A percentile compares a stretch with the other conserved stretches of the same genome.
Evolutionary conservation across 2,797 vertebrate genomes (phyloP).

Genomic region (Pagetopsis macropterus): DNA sequence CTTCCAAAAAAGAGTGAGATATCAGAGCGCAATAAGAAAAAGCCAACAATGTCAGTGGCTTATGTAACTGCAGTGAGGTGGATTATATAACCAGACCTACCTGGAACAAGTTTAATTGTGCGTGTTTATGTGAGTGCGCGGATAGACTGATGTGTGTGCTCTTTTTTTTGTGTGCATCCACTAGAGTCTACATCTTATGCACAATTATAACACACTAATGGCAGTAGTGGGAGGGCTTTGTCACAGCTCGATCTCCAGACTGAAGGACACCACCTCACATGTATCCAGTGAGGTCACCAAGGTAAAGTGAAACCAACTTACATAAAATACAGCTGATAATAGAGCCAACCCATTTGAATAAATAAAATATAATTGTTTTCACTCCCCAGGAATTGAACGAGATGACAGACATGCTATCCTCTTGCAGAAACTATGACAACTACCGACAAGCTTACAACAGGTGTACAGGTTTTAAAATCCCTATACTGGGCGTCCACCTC

Average conservation of each 20-base stretch:
- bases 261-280: constrained; percentile 94
- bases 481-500: constrained; percentile 94
- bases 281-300: constrained; percentile 92
- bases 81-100: constrained; percentile 75
- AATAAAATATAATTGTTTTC: constrained; percentile 4
- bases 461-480: constrained; percentile 92
- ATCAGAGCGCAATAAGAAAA: constrained; percentile 67
- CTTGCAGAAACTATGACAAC: constrained; percentile 94
- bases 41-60: constrained; percentile 69
- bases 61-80: constrained; percentile 66
- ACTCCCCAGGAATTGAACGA: constrained; percentile 89
- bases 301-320: constrained; percentile 75
- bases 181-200: constrained; percentile 91
- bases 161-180: constrained; percentile 30
- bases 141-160: constrained; percentile 39
- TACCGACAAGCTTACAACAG: constrained; percentile 91
- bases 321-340: neutral
- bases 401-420: constrained; percentile 96
- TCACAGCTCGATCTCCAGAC: constrained; percentile 95
- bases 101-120: constrained; percentile 70
- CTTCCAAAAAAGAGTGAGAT: constrained; percentile 58
- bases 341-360: neutral
- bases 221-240: constrained; percentile 95
- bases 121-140: constrained; percentile 33
- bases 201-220: constrained; percentile 98